Evolutionary conservation across 2,113 vertebrate genomes (phyloP).

Genomic region (Atherinomorus stipes): DNA sequence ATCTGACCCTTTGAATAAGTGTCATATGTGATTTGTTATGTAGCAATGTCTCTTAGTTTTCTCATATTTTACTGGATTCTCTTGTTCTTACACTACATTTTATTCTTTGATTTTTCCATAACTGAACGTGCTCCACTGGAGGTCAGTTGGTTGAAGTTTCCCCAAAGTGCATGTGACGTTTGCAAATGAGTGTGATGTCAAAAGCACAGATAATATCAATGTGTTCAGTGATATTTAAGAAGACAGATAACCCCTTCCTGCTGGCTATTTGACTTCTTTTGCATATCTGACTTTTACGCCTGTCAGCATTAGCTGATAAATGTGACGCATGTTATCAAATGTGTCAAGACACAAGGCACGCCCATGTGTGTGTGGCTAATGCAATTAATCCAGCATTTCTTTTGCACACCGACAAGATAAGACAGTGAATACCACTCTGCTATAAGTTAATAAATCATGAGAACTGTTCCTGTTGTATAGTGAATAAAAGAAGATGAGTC

Average conservation of each 20-base stretch:
- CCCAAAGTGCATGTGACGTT: neutral
- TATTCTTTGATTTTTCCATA: neutral
- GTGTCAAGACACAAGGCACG: constrained; percentile 33
- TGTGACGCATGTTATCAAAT: constrained; percentile 35
- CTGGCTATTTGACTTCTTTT: constrained; percentile 14
- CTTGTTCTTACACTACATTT: neutral
- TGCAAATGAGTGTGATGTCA: constrained; percentile 3
- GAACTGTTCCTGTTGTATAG: neutral
- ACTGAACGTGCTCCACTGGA: neutral
- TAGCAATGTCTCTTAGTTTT: no score
- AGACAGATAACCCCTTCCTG: neutral
- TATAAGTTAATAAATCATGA: neutral
- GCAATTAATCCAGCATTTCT: constrained; percentile 8
- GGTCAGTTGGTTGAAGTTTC: neutral
- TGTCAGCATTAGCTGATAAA: constrained; percentile 6
- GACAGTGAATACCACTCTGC: neutral
- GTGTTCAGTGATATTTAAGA: constrained; percentile 1
- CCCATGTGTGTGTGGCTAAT: neutral
- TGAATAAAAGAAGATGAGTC: neutral
- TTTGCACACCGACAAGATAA: constrained; percentile 4
- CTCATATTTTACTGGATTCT: neutral
- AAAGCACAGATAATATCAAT: neutral
- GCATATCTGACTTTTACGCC: constrained; percentile 11
- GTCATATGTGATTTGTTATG: no score
- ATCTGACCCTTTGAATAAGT: no score